Conservation (phyloP, 2,113 vertebrate species). For the Polypterus bichir region DNA sequence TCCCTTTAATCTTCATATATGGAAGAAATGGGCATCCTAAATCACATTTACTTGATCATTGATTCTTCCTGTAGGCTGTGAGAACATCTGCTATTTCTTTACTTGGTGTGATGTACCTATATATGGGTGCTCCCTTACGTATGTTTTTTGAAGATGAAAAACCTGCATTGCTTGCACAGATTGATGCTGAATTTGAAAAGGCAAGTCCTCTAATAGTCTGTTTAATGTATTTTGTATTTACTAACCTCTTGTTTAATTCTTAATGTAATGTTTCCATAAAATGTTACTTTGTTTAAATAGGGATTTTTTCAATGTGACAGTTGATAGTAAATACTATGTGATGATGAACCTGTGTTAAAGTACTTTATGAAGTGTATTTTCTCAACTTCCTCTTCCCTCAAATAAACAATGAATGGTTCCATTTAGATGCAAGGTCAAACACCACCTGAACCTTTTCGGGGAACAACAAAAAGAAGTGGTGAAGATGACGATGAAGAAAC, state of each 20-base stretch:
- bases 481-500: conserved; percentile 53
- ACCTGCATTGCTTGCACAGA: conserved; percentile 84
- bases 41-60: no score
- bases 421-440: conserved; percentile 93
- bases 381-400: background rate
- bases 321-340: no score
- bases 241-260: background rate
- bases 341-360: no score
- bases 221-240: background rate
- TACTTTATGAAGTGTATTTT: background rate
- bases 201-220: no score
- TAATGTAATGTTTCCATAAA: background rate
- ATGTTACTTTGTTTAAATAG: no score
- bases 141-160: conserved; percentile 98
- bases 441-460: conserved; percentile 64
- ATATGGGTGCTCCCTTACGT: conserved; percentile 81
- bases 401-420: no score
- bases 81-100: conserved; percentile 81
- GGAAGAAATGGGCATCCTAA: no score
- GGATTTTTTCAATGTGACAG: background rate
- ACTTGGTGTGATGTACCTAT: conserved; percentile 87
- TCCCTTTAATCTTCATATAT: no score
- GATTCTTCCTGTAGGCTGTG: conserved; percentile 63
- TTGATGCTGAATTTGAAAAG: conserved; percentile 94
- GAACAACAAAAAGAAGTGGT: conserved; percentile 40